These are phyloP conservation scores for Felis chaus DNA, from an alignment of 2,113 vertebrate species.

Conservation along the genomic window DNA sequence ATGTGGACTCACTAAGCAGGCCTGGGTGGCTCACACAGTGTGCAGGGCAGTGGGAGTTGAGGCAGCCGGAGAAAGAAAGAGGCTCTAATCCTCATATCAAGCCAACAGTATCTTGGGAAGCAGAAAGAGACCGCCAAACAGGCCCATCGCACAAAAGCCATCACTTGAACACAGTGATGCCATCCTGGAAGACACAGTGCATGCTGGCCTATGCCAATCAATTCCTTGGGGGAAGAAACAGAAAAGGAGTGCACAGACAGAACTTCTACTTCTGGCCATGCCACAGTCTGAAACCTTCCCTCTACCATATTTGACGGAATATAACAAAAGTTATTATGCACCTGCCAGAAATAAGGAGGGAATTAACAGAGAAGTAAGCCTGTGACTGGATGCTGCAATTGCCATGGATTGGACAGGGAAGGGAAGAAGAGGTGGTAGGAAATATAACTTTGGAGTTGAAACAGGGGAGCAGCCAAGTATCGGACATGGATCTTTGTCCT, in stretches of 20 bases:
- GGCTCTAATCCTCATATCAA: background rate
- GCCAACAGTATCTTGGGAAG: background rate
- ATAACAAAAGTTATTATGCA: background rate
- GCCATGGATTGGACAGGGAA: background rate
- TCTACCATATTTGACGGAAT: background rate
- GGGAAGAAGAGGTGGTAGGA: background rate
- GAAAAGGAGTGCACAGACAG: background rate
- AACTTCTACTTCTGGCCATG: background rate
- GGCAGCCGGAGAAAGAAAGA: background rate
- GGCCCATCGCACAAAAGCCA: background rate
- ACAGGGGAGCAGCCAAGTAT: background rate
- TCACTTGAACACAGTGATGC: background rate
- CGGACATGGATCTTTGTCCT: background rate
- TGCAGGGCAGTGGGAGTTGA: background rate
- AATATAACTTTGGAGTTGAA: background rate
- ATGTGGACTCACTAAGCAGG: background rate
- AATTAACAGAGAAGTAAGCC: background rate
- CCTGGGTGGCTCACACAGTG: accelerated
- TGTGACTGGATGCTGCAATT: background rate
- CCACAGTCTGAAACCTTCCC: background rate
- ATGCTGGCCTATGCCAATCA: no score
- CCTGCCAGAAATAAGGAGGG: background rate
- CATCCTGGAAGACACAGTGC: background rate
- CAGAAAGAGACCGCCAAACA: background rate
- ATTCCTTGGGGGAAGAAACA: background rate